Percentiles rank a stretch among this genome's conserved stretches.
phyloP scores from a whole-genome alignment of 2,113 vertebrate genomes.

The Syrmaticus mikado region DNA sequence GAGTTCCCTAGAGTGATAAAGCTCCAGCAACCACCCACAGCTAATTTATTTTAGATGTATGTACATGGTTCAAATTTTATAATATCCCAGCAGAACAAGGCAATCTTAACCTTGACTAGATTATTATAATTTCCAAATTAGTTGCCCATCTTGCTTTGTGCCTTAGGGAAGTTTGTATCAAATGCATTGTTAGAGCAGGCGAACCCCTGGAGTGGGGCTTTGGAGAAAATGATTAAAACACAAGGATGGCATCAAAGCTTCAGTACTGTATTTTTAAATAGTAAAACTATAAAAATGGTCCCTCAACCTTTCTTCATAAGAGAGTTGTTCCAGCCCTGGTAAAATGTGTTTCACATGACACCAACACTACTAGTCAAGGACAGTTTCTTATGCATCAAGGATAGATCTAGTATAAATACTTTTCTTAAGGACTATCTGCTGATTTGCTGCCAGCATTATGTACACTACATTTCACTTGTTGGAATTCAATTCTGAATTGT shows the following conservation, averaged over 20 bases:
- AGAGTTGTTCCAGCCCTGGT: too few relatives aligned
- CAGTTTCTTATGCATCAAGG: neutral
- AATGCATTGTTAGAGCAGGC: slow-evolving; percentile 16
- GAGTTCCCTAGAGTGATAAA: neutral
- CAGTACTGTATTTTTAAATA: slow-evolving; percentile 19
- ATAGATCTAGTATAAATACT: neutral
- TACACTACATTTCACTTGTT: neutral
- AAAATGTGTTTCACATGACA: neutral
- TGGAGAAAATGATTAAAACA: slow-evolving; percentile 27
- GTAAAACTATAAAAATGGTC: neutral
- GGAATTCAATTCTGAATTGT: neutral
- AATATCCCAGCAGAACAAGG: slow-evolving; percentile 34
- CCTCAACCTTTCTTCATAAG: too few relatives aligned
- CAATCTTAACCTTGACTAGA: slow-evolving; percentile 50
- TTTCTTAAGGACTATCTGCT: neutral
- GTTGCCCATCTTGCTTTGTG: slow-evolving; percentile 33
- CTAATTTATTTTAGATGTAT: slow-evolving; percentile 51
- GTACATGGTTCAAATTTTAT: slow-evolving; percentile 21
- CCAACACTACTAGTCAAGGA: neutral
- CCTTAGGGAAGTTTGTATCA: slow-evolving; percentile 25
- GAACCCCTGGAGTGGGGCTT: slow-evolving; percentile 10
- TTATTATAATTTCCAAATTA: slow-evolving; percentile 59
- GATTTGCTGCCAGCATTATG: neutral
- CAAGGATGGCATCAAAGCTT: neutral
- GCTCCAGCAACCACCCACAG: slow-evolving; percentile 11